These are phyloP conservation scores for Phrynocephalus forsythii DNA, from an alignment of 2,797 vertebrate genomes.

Conservation along the genomic window DNA sequence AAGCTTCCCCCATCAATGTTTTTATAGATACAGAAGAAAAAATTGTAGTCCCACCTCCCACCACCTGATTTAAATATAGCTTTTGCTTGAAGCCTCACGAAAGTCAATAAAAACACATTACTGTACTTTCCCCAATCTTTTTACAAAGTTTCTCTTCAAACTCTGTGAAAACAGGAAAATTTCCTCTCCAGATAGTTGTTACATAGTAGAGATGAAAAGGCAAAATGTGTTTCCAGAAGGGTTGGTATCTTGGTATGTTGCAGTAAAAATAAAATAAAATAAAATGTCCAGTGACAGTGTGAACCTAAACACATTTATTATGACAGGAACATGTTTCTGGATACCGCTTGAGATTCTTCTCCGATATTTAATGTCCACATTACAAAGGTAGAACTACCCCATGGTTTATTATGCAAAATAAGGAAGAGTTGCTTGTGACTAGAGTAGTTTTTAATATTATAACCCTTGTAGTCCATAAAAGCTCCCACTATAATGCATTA, in stretches of 20 bases:
- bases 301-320: not conserved
- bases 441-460: too few relatives aligned
- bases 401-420: conserved; percentile 58
- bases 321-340: not conserved
- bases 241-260: not conserved
- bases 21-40: conserved; percentile 50
- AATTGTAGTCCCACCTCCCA: conserved; percentile 35
- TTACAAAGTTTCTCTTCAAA: conserved; percentile 59
- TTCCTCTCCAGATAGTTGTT: conserved; percentile 54
- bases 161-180: conserved; percentile 54
- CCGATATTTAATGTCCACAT: conserved; percentile 49
- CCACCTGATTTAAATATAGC: conserved; percentile 61
- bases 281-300: not conserved
- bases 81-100: conserved; percentile 62
- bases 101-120: conserved; percentile 56
- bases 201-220: conserved; percentile 59
- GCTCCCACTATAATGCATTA: too few relatives aligned
- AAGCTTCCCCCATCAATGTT: conserved; percentile 53
- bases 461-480: too few relatives aligned
- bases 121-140: conserved; percentile 52
- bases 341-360: conserved; percentile 54
- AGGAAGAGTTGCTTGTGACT: too few relatives aligned
- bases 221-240: not conserved
- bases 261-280: not conserved
- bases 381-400: conserved; percentile 40